Conservation (phyloP, 1,140 invertebrate species). For the Leptopilina clavipes region DNA sequence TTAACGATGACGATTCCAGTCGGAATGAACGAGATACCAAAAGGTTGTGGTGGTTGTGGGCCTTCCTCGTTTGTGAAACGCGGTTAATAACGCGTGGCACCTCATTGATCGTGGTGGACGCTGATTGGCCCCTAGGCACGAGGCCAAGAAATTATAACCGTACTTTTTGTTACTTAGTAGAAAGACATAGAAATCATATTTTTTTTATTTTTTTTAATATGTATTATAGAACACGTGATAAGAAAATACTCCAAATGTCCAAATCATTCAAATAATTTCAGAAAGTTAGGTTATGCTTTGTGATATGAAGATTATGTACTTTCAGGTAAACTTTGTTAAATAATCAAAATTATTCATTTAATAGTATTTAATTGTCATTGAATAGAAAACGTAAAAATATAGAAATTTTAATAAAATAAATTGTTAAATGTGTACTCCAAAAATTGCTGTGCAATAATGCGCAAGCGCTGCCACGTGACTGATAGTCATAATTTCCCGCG, state of each 20-base stretch:
- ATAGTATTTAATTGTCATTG: too few relatives aligned
- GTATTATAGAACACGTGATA: too few relatives aligned
- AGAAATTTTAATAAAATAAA: neutral
- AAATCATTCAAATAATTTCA: too few relatives aligned
- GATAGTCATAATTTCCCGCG: neutral
- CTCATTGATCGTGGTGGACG: constrained; percentile 68
- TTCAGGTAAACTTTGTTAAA: too few relatives aligned
- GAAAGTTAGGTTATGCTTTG: too few relatives aligned
- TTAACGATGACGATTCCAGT: constrained; percentile 32
- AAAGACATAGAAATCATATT: too few relatives aligned
- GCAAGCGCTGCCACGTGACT: neutral
- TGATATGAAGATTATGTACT: too few relatives aligned
- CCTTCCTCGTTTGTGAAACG: constrained; percentile 37
- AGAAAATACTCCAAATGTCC: too few relatives aligned
- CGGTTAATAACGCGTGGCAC: constrained; percentile 64
- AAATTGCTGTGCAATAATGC: neutral
- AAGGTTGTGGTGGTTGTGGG: neutral
- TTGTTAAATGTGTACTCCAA: neutral
- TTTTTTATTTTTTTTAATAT: too few relatives aligned
- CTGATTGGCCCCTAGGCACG: constrained; percentile 67
- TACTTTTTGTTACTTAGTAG: neutral
- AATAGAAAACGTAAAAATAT: neutral
- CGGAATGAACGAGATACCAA: constrained; percentile 36
- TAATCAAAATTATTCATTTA: too few relatives aligned
- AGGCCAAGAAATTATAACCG: constrained; percentile 12